phyloP scores from a whole-genome alignment of 2,888 invertebrate species.

The Agrilus biguttatus region DNA sequence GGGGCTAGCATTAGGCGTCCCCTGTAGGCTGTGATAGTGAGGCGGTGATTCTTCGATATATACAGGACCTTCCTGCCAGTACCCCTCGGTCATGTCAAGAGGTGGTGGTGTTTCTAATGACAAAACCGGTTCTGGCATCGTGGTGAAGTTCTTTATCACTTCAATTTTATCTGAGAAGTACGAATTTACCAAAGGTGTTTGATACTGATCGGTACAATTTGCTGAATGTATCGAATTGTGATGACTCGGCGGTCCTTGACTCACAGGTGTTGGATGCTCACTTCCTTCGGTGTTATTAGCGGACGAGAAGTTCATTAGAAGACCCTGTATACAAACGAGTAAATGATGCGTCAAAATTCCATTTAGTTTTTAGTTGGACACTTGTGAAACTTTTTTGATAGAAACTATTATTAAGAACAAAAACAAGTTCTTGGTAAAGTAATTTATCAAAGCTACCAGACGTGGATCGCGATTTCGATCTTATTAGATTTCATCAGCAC shows the following conservation, averaged over 20 bases:
- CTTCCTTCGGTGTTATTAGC: conserved; percentile 27
- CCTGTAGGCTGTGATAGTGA: conserved; percentile 29
- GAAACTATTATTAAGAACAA: too few species aligned
- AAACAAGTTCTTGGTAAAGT: too few species aligned
- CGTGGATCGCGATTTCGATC: too few species aligned
- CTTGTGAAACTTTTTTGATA: too few species aligned
- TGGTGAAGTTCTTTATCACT: conserved; percentile 25
- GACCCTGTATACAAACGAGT: conserved; percentile 29
- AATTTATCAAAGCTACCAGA: too few species aligned
- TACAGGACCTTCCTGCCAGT: conserved; percentile 11
- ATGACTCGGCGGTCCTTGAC: conserved; percentile 25
- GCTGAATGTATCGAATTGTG: conserved; percentile 16
- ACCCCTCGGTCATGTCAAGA: conserved; percentile 22
- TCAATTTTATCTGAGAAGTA: conserved; percentile 35
- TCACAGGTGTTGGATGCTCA: conserved; percentile 28
- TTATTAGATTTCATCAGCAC: too few species aligned
- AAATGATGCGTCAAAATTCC: too few species aligned
- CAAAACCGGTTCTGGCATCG: conserved; percentile 16
- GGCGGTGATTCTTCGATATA: conserved; percentile 18
- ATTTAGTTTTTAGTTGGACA: too few species aligned
- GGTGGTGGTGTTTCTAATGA: conserved; percentile 27
- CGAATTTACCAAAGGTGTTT: conserved; percentile 37
- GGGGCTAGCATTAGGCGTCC: conserved; percentile 25
- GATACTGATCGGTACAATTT: conserved; percentile 35
- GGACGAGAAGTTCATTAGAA: conserved; percentile 42